A percentile compares a stretch with the other conserved stretches of the same genome.
phyloP scores from a whole-genome alignment of 2,113 vertebrate species.

The Brevimyrus niger region DNA sequence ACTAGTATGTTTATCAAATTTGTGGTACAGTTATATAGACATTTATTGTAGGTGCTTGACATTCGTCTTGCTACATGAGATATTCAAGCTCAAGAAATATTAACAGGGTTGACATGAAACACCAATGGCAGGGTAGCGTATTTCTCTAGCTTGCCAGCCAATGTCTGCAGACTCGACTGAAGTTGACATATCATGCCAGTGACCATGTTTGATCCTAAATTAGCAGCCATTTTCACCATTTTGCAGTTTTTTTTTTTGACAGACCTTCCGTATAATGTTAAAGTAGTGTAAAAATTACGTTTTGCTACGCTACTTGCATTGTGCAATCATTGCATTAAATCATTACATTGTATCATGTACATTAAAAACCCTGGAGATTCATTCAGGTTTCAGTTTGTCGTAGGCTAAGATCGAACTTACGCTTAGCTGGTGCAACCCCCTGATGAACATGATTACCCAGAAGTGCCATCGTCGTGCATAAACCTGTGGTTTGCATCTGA shows the following conservation, averaged over 20 bases:
- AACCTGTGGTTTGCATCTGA: neutral
- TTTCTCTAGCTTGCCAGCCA: neutral
- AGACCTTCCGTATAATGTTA: neutral
- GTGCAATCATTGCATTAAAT: neutral
- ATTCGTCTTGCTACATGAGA: neutral
- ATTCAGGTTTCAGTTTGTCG: neutral
- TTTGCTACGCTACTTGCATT: neutral
- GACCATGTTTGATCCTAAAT: neutral
- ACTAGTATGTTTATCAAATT: neutral
- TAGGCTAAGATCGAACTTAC: neutral
- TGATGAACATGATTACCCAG: neutral
- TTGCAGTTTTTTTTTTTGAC: neutral
- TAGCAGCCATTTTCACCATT: neutral
- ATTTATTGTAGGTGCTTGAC: neutral
- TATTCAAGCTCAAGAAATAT: neutral
- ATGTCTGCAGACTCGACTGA: neutral
- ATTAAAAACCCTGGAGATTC: too few relatives aligned
- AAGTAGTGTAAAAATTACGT: neutral
- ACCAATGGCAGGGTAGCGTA: neutral
- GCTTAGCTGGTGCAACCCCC: neutral
- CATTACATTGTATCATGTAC: too few relatives aligned
- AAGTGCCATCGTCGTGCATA: neutral
- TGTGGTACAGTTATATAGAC: neutral
- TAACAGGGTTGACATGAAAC: neutral
- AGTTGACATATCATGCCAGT: neutral